Base-by-base conservation (phyloP, 2,797 vertebrate species). In the Anomalospiza imberbis region DNA sequence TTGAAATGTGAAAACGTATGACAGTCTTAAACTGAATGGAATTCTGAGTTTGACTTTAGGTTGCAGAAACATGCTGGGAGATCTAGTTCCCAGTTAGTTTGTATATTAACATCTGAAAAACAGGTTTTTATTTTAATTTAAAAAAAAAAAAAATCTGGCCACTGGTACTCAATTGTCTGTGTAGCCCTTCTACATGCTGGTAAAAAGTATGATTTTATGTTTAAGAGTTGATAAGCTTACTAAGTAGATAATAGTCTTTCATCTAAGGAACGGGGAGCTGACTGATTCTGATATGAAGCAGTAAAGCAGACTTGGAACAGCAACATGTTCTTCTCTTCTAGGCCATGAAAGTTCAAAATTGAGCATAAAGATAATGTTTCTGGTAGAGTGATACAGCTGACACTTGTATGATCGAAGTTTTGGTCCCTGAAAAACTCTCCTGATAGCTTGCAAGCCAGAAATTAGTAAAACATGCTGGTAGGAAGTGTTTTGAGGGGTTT, bases 341-440 rank as follows among this genome's bases (percentile, higher is more conserved):
- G 51, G 22, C 42, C 12, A 20, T 15, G 36, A 32, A 48, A 81
- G 14, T 36, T 67, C 61, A 61, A 84, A 77, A 71, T 2, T 13
- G 24, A 61, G 42, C 0, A 2, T 48, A 40, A 91, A 70, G 44
- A 6, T 48, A n/a, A 32, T 21, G 11, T 29, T 77, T 88, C 9
- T 42, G 16, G 20, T 83, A 36, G 19, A 62, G 22, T 51, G 45
- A 36, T 54, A 29, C 8, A 74, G 42, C 53, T 68, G 42, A 47
- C 28, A 17, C 17, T 82, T 0, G 0, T 31, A 17, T 0, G 2
- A 24, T 63, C 20, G 48, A 62, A 45, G 12, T 58, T 89, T 66
- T 62, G 7, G 9, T 34, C 44, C 48, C 44, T 88, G n/a, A 71
- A 58, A 79, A 73, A 13, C 18, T 34, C 4, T 79, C 2, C 21